These are phyloP conservation scores for Schrankia costaestrigalis DNA, from an alignment of 2,888 invertebrate genomes.

Conservation along the genomic window DNA sequence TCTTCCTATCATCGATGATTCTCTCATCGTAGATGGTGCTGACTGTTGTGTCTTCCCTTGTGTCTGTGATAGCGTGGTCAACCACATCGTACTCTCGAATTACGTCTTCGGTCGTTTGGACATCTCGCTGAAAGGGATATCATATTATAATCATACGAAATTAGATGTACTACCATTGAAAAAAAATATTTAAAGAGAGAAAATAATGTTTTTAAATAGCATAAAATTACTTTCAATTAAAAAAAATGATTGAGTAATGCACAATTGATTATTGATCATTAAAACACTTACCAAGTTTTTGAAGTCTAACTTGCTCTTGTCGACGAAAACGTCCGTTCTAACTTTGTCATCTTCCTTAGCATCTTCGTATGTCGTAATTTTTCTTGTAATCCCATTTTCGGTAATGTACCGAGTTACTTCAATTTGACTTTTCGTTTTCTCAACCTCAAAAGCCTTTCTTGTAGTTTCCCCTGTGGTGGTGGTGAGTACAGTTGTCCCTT, in stretches of 20 bases:
- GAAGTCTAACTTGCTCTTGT: constrained; percentile 76
- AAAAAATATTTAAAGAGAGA: neutral
- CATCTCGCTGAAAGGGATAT: constrained; percentile 63
- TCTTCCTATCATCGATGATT: constrained; percentile 69
- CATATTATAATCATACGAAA: constrained; percentile 16
- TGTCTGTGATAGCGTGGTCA: constrained; percentile 74
- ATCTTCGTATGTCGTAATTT: constrained; percentile 75
- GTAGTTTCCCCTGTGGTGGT: constrained; percentile 61
- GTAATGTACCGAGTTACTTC: constrained; percentile 75
- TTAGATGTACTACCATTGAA: neutral
- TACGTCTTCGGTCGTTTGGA: constrained; percentile 73
- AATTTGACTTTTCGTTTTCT: constrained; percentile 73
- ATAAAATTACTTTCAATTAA: neutral
- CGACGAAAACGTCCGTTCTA: constrained; percentile 75
- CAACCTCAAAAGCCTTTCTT: constrained; percentile 70
- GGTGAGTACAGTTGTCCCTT: constrained; percentile 61
- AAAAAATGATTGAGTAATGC: neutral
- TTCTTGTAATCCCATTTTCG: constrained; percentile 72
- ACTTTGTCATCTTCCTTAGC: constrained; percentile 75
- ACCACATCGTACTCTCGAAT: constrained; percentile 74
- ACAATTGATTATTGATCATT: constrained; percentile 14
- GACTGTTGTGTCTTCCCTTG: constrained; percentile 64
- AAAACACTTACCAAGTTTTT: constrained; percentile 69
- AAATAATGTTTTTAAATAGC: neutral
- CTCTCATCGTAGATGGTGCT: constrained; percentile 72